phyloP scores from a whole-genome alignment of 2,888 invertebrate genomes.

The Papilio elwesi region DNA sequence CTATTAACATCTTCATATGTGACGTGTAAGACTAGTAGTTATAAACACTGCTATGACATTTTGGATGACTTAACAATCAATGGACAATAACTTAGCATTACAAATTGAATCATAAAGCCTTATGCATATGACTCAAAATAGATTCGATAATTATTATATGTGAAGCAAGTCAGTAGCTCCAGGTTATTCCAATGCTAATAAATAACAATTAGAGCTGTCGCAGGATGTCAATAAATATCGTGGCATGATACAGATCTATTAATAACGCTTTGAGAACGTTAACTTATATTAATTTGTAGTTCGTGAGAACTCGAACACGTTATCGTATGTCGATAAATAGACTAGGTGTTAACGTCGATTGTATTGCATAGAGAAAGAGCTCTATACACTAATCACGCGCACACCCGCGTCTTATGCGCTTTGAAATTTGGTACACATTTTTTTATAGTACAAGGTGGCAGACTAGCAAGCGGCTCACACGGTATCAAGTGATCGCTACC shows the following conservation, averaged over 20 bases:
- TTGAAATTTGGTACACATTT: no score
- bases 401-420: no score
- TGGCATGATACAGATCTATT: conserved; percentile 12
- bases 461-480: no score
- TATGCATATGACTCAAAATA: background rate
- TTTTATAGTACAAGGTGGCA: no score
- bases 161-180: background rate
- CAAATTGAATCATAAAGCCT: background rate
- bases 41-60: no score
- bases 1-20: no score
- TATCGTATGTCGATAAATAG: background rate
- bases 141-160: background rate
- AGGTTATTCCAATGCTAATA: conserved; percentile 12
- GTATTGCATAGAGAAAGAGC: background rate
- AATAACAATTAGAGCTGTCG: conserved; percentile 17
- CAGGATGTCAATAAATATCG: conserved; percentile 17
- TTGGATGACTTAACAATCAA: no score
- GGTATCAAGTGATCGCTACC: no score
- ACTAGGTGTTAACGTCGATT: background rate
- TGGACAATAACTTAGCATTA: background rate
- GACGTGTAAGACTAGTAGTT: no score
- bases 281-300: conserved; percentile 4
- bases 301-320: conserved; percentile 15
- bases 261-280: conserved; percentile 2
- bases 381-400: no score